Evolutionary conservation across 2,113 vertebrate genomes (phyloP).

Genomic region (Poeciliopsis turrubarensis): DNA sequence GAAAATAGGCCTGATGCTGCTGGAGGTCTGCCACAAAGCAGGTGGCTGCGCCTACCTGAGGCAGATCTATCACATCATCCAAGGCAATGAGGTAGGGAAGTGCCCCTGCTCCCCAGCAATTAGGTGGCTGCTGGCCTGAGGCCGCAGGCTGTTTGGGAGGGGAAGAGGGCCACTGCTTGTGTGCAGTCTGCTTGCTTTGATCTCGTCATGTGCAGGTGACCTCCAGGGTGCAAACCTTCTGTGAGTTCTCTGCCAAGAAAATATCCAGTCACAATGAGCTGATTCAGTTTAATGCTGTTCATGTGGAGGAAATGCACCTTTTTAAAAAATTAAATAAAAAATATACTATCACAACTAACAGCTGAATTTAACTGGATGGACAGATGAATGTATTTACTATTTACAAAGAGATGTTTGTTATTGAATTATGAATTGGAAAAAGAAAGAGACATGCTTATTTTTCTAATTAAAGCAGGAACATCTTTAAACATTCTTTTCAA

Average conservation of each 20-base stretch:
- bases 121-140: slow-evolving; percentile 95
- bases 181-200: slow-evolving; percentile 58
- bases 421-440: no score
- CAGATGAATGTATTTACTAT: no score
- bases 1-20: slow-evolving; percentile 96
- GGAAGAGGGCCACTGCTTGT: slow-evolving; percentile 73
- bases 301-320: neutral
- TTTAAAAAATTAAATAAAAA: neutral
- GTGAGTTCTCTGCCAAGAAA: slow-evolving; percentile 38
- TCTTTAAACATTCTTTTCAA: no score
- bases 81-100: slow-evolving; percentile 99
- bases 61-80: slow-evolving; percentile 99
- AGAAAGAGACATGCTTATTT: no score
- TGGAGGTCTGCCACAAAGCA: slow-evolving; percentile 99
- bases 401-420: no score
- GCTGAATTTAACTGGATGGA: neutral
- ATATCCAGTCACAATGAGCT: slow-evolving; percentile 23
- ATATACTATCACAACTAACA: neutral
- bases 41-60: slow-evolving; percentile 95
- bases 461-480: no score
- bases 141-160: slow-evolving; percentile 88
- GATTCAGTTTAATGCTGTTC: slow-evolving; percentile 5
- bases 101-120: slow-evolving; percentile 93
- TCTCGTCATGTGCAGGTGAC: slow-evolving; percentile 66
- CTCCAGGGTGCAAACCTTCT: slow-evolving; percentile 58